A percentile compares a stretch with the other conserved stretches of the same genome.
These are phyloP conservation scores for Talpa occidentalis DNA, from an alignment of 2,113 vertebrate species.

Conservation along the genomic window DNA sequence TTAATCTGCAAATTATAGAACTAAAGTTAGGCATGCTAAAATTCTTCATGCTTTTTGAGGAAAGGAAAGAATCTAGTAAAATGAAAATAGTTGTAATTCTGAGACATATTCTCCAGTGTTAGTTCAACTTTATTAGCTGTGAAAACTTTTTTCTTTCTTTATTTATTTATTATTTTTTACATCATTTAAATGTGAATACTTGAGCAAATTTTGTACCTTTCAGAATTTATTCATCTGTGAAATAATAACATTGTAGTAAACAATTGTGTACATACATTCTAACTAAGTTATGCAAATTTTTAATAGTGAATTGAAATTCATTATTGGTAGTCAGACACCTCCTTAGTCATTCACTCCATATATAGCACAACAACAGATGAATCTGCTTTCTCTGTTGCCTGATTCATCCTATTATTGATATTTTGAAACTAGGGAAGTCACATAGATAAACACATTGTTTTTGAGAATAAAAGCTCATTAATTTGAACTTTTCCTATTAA, in stretches of 20 bases:
- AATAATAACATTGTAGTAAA: background rate
- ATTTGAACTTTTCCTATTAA: background rate
- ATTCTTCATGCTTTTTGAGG: background rate
- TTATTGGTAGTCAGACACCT: background rate
- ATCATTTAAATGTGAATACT: constrained; percentile 8
- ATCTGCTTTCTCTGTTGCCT: background rate
- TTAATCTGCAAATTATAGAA: too few species aligned
- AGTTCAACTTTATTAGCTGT: background rate
- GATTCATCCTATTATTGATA: background rate
- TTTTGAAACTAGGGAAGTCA: background rate
- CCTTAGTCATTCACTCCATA: background rate
- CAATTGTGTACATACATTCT: background rate
- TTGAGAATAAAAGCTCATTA: background rate
- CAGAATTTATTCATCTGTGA: background rate
- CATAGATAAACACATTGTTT: background rate
- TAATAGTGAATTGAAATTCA: constrained; percentile 10
- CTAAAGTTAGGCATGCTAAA: background rate
- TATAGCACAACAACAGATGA: background rate
- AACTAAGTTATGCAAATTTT: background rate
- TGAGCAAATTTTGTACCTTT: background rate
- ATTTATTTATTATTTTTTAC: background rate
- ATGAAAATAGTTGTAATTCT: background rate
- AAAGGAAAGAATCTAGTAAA: background rate
- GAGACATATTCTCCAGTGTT: background rate
- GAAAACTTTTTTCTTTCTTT: too few species aligned